A percentile compares a stretch with the other conserved stretches of the same genome.
Evolutionary conservation across 2,113 vertebrate species (phyloP).

Genomic region (Takifugu bimaculatus): DNA sequence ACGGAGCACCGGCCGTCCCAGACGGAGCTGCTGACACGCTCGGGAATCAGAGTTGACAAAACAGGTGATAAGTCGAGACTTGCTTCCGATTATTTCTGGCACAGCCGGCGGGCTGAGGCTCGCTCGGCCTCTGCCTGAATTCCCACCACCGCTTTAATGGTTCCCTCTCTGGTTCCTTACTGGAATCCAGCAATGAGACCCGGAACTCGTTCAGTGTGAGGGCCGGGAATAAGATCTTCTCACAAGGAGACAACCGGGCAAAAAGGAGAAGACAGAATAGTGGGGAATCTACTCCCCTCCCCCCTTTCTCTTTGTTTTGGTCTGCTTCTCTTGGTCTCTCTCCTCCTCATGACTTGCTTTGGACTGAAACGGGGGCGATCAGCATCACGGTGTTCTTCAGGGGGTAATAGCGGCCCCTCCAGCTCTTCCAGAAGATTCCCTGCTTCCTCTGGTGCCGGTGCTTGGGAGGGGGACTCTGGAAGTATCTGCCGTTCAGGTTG

Average conservation of each 20-base stretch:
- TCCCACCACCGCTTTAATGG: neutral
- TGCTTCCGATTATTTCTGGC: conserved; percentile 28
- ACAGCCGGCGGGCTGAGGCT: conserved; percentile 35
- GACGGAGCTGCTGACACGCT: conserved; percentile 1
- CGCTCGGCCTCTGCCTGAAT: conserved; percentile 9
- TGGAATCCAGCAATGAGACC: conserved; percentile 6
- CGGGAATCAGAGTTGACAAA: conserved; percentile 9
- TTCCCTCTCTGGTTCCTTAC: too few relatives aligned
- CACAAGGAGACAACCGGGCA: conserved; percentile 19
- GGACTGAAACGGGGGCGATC: conserved; percentile 77
- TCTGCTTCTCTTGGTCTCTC: conserved; percentile 6
- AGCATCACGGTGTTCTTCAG: conserved; percentile 86
- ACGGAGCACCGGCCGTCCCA: too few relatives aligned
- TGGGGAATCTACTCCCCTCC: conserved; percentile 23
- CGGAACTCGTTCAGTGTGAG: conserved; percentile 25
- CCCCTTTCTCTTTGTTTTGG: neutral
- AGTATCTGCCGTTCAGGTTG: conserved; percentile 88
- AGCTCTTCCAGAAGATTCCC: conserved; percentile 96
- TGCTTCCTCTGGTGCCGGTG: conserved; percentile 89
- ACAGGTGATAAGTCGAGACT: conserved; percentile 44
- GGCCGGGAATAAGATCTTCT: conserved; percentile 19
- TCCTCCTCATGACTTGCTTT: conserved; percentile 66
- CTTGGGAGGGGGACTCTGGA: conserved; percentile 82
- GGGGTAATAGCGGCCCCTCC: conserved; percentile 91
- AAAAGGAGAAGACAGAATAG: conserved; percentile 26